phyloP scores from a whole-genome alignment of 1,140 invertebrate species.

The Lordiphosa collinella region DNA sequence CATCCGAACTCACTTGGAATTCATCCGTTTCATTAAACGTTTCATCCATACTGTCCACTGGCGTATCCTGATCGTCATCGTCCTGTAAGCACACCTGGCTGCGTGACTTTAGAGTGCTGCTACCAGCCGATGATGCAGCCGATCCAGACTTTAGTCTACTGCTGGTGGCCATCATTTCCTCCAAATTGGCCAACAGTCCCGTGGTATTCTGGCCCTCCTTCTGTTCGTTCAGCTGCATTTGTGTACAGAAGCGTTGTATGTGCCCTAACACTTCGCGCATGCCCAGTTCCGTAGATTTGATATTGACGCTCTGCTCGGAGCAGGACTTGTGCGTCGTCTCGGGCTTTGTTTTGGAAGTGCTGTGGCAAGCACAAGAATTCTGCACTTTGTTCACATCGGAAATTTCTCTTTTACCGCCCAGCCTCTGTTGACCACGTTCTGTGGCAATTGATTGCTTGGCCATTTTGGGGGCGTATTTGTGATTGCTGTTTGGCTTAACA shows the following conservation, averaged over 20 bases:
- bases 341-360: conserved; percentile 20
- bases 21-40: conserved; percentile 44
- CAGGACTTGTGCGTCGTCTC: conserved; percentile 28
- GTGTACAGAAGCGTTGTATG: conserved; percentile 56
- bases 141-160: neutral
- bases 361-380: conserved; percentile 39
- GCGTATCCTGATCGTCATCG: conserved; percentile 30
- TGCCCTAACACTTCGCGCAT: conserved; percentile 60
- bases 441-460: conserved; percentile 18
- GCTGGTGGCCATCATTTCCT: conserved; percentile 3
- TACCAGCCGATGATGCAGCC: neutral
- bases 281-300: conserved; percentile 57
- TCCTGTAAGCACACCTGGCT: conserved; percentile 8
- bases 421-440: conserved; percentile 10
- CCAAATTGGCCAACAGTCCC: conserved; percentile 1
- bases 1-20: conserved; percentile 60
- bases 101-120: neutral
- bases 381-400: conserved; percentile 19
- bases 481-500: neutral
- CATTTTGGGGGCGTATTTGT: conserved; percentile 3
- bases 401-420: neutral
- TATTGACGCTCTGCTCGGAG: conserved; percentile 41
- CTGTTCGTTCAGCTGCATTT: conserved; percentile 41
- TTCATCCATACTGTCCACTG: conserved; percentile 53
- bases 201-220: conserved; percentile 10